Percentiles rank a stretch among this genome's conserved stretches.
These are phyloP conservation scores for Odontamblyopus lacepedii DNA, from an alignment of 2,797 vertebrate species.

Conservation along the genomic window DNA sequence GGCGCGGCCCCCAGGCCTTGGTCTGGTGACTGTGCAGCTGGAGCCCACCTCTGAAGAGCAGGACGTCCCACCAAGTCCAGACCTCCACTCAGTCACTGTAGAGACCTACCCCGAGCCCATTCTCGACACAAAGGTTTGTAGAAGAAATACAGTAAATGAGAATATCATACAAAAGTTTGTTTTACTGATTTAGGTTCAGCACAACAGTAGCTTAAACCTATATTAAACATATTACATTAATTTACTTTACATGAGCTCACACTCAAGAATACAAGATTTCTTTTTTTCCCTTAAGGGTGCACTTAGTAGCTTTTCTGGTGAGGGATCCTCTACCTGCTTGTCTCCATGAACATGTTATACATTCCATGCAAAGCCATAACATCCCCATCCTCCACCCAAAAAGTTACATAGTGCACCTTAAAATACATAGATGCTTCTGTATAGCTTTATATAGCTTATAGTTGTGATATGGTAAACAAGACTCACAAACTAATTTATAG, in stretches of 20 bases:
- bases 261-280: background rate
- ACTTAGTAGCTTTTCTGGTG: too few species aligned
- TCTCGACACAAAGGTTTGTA: constrained; percentile 70
- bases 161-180: background rate
- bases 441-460: too few species aligned
- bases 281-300: background rate
- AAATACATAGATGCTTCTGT: too few species aligned
- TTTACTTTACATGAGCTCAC: background rate
- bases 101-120: constrained; percentile 72
- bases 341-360: too few species aligned
- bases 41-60: constrained; percentile 65
- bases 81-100: constrained; percentile 65
- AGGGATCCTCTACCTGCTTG: too few species aligned
- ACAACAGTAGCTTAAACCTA: background rate
- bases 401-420: too few species aligned
- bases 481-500: too few species aligned
- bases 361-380: too few species aligned
- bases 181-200: background rate
- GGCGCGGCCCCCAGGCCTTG: constrained; percentile 60
- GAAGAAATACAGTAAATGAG: background rate
- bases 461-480: too few species aligned
- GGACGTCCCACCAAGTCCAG: constrained; percentile 23
- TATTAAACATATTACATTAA: background rate
- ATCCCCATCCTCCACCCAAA: too few species aligned
- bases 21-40: constrained; percentile 70